A percentile compares a stretch with the other conserved stretches of the same genome.
Evolutionary conservation across 2,113 vertebrate species (phyloP).

Genomic region (Rallus limicola): DNA sequence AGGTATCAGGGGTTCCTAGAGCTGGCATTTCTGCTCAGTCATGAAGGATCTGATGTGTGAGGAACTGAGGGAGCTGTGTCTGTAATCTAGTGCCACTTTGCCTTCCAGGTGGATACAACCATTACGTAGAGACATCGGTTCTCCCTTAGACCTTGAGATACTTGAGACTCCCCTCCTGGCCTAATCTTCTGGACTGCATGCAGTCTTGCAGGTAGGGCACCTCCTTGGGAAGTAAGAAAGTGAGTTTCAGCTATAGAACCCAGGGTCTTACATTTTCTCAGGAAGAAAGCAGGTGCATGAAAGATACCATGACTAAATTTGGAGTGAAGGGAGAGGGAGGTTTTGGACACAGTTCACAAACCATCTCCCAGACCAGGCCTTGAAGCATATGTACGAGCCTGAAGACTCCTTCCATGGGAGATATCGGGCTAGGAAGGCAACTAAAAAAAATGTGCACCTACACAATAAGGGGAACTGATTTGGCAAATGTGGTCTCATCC

Average conservation of each 20-base stretch:
- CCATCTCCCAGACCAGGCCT: not conserved
- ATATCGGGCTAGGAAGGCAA: not conserved
- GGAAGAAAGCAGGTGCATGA: not conserved
- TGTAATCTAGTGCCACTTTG: not conserved
- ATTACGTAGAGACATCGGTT: not conserved
- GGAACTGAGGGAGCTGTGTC: not conserved
- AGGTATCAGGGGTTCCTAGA: not conserved
- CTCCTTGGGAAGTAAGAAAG: not conserved
- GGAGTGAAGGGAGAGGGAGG: not conserved
- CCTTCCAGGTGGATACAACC: not conserved
- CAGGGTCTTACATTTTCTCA: not conserved
- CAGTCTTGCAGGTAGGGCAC: not conserved
- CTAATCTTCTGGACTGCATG: not conserved
- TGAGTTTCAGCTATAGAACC: not conserved
- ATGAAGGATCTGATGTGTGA: not conserved
- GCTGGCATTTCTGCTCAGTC: not conserved
- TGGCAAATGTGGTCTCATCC: not conserved
- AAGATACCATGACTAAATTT: not conserved
- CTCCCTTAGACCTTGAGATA: not conserved
- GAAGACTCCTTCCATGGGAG: not conserved
- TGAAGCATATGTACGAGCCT: rapidly evolving
- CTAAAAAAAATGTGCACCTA: not conserved
- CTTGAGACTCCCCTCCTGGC: not conserved
- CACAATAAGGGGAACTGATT: not conserved
- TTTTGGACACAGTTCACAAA: not conserved